These are phyloP conservation scores for Tachypleus tridentatus DNA, from an alignment of 1,140 invertebrate species.

Conservation along the genomic window DNA sequence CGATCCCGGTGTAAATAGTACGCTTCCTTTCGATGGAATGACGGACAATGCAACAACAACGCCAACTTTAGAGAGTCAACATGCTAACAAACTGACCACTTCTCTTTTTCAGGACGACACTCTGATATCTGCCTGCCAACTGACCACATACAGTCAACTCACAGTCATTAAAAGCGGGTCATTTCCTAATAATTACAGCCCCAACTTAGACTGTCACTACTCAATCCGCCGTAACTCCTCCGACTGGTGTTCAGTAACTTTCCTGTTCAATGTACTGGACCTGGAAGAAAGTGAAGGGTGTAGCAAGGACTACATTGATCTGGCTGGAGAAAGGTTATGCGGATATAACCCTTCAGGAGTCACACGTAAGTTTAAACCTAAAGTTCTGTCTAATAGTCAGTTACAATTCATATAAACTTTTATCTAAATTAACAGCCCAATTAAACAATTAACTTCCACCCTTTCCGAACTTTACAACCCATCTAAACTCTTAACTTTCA, in stretches of 20 bases:
- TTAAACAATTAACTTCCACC: too few species aligned
- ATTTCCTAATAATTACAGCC: conserved; percentile 18
- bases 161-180: conserved; percentile 18
- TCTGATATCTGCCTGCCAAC: conserved; percentile 2
- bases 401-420: too few species aligned
- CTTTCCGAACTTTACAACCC: too few species aligned
- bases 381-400: too few species aligned
- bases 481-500: too few species aligned
- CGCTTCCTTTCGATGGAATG: too few species aligned
- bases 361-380: conserved; percentile 7
- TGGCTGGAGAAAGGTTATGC: conserved; percentile 20
- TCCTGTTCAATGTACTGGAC: conserved; percentile 23
- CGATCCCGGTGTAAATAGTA: too few species aligned
- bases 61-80: too few species aligned
- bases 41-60: too few species aligned
- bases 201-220: conserved; percentile 20
- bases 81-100: too few species aligned
- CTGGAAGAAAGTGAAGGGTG: conserved; percentile 18
- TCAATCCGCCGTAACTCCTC: conserved; percentile 13
- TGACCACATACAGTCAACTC: conserved; percentile 16
- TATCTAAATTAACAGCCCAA: too few species aligned
- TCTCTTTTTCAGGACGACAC: too few species aligned
- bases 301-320: conserved; percentile 17
- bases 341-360: conserved; percentile 17
- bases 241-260: conserved; percentile 19